These are phyloP conservation scores for Pteromalus puparum DNA, from an alignment of 1,140 invertebrate genomes.

Conservation along the genomic window DNA sequence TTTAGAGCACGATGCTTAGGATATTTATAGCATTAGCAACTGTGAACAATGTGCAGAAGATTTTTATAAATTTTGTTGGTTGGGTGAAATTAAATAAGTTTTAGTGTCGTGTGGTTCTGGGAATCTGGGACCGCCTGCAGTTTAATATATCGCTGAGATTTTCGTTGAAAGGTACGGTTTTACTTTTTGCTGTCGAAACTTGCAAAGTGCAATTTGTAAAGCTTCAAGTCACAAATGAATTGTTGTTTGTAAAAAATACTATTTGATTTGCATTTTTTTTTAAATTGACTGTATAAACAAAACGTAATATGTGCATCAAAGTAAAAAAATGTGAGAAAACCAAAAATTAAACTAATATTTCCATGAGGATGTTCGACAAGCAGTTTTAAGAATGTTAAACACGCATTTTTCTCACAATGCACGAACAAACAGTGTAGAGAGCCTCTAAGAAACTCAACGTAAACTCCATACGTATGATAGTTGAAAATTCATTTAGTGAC, in stretches of 20 bases:
- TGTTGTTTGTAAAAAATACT: background rate
- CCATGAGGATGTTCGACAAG: constrained; percentile 13
- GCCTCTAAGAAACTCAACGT: constrained; percentile 23
- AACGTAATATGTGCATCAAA: background rate
- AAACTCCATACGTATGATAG: constrained; percentile 2
- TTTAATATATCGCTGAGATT: background rate
- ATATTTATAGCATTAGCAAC: too few species aligned
- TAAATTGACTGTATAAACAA: background rate
- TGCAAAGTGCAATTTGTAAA: background rate
- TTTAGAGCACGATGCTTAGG: too few species aligned
- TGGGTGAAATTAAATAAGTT: background rate
- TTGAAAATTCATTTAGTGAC: constrained; percentile 27
- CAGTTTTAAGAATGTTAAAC: constrained; percentile 19
- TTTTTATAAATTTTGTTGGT: background rate
- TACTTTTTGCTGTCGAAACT: background rate
- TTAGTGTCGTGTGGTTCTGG: background rate
- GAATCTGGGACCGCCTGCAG: background rate
- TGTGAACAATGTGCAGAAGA: background rate
- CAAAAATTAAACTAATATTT: background rate
- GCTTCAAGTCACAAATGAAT: background rate
- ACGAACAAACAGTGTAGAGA: constrained; percentile 25
- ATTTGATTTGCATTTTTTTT: background rate
- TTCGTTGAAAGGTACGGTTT: background rate
- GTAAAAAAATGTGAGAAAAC: background rate
- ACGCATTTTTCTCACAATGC: constrained; percentile 21